phyloP scores from a whole-genome alignment of 2,113 vertebrate species.

The Podarcis cretensis region DNA sequence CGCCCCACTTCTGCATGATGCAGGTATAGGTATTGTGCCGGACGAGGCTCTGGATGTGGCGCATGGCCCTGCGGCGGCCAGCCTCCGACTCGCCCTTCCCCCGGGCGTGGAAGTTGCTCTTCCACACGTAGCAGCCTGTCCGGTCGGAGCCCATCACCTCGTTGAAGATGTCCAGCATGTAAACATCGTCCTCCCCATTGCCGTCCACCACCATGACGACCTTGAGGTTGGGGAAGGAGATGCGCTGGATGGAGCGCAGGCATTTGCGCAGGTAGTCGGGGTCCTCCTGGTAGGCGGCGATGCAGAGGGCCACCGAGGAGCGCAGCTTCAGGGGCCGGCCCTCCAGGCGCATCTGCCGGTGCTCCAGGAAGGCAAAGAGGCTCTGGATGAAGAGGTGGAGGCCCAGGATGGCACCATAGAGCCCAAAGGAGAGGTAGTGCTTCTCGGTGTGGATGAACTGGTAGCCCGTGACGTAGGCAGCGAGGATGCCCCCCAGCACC shows the following conservation, averaged over 20 bases:
- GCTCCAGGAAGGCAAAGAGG: constrained; percentile 96
- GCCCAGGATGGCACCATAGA: constrained; percentile 95
- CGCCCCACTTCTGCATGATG: constrained; percentile 98
- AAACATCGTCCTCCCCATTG: constrained; percentile 89
- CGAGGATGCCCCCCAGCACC: constrained; percentile 94
- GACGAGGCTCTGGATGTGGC: constrained; percentile 80
- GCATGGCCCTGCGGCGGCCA: constrained; percentile 73
- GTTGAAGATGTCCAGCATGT: constrained; percentile 98
- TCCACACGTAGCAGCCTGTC: constrained; percentile 89
- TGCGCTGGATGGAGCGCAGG: constrained; percentile 87
- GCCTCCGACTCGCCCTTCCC: constrained; percentile 79
- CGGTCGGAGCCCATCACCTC: constrained; percentile 86
- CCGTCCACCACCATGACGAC: constrained; percentile 98
- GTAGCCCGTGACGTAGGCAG: constrained; percentile 96
- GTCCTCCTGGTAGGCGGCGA: constrained; percentile 96
- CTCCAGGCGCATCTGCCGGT: constrained; percentile 86
- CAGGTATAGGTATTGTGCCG: constrained; percentile 86
- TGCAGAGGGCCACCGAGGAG: constrained; percentile 90
- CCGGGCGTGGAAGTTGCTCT: constrained; percentile 88
- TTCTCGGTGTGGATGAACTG: constrained; percentile 98
- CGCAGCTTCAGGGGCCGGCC: constrained; percentile 76
- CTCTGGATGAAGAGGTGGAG: constrained; percentile 96
- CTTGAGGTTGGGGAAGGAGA: constrained; percentile 91
- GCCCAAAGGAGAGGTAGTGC: constrained; percentile 97
- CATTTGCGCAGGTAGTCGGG: constrained; percentile 96